A percentile compares a stretch with the other conserved stretches of the same genome.
Conservation (phyloP, 2,888 invertebrate genomes). For the Drosophila ezoana region DNA sequence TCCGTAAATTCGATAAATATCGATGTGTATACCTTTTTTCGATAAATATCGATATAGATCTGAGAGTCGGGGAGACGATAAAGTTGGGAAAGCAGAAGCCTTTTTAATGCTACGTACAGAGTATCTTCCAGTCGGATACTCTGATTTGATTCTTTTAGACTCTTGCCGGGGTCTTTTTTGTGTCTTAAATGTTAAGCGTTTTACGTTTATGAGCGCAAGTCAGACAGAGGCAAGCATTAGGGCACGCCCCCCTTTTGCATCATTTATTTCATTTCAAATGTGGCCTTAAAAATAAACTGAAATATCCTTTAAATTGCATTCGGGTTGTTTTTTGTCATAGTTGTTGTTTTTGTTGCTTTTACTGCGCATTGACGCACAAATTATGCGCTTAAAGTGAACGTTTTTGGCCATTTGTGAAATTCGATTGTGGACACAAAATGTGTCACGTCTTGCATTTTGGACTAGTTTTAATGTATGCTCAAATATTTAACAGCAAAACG, state of each 20-base stretch:
- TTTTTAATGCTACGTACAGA: background rate
- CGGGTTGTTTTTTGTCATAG: conserved; percentile 6
- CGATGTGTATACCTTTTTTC: background rate
- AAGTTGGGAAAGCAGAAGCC: no score
- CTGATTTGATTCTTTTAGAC: background rate
- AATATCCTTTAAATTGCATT: conserved; percentile 70
- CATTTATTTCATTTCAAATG: conserved; percentile 54
- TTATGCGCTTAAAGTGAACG: conserved; percentile 50
- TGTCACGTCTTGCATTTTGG: conserved; percentile 64
- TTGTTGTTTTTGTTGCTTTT: conserved; percentile 16
- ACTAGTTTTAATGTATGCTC: conserved; percentile 65
- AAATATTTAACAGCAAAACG: conserved; percentile 70
- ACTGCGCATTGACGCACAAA: conserved; percentile 42
- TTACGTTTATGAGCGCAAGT: conserved; percentile 65
- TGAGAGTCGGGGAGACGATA: background rate
- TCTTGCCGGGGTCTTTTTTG: conserved; percentile 17
- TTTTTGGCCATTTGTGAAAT: conserved; percentile 18
- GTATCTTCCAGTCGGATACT: background rate
- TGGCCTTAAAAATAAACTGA: conserved; percentile 31
- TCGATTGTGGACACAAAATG: conserved; percentile 53
- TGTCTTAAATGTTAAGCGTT: conserved; percentile 73
- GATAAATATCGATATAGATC: background rate
- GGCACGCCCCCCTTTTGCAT: conserved; percentile 6
- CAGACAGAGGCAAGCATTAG: conserved; percentile 25
- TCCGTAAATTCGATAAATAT: background rate